Base-by-base conservation (phyloP, 2,888 invertebrate species). In the Hedychridium roseum region DNA sequence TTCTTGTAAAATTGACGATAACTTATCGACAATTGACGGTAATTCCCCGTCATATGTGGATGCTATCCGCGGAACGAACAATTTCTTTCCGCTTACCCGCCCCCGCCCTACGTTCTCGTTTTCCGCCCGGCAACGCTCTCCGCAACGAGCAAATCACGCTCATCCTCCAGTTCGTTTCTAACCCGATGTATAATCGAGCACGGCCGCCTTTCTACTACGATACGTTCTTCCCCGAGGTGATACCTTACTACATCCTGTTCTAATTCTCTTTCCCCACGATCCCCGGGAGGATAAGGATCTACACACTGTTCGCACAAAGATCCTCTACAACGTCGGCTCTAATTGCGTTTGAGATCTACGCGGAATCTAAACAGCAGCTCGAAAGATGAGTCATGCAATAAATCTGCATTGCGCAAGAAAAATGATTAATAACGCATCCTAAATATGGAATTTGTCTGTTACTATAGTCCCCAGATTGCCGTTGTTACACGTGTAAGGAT, bases 1-100 rank as follows among this genome's bases (percentile, higher is more conserved):
- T 65, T 68, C 68, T 70, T 71, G 64, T 64, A 66, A 72, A 71
- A 73, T 73, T 58, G 63, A 66, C 73, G 73, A 73, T 73, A 74
- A 71, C 64, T 74, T 68, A 73, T 70, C 70, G 70, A 54, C 66
- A 60, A 73, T 73, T 64, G 65, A 48, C 65, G 55, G 58, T 73
- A 69, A 70, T 70, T 64, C 52, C 52, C 57, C 52, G 35, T 57
- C 58, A 23, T 59, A 47, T 50, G 53, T 46, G 50, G 30, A 53
- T 35, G 53, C 37, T 48, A 34, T 38, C 41, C 44, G 20, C 12
- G 35, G 36, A 50, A 31, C 40, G n/a, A 50, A 42, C 57, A 54
- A 62, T 55, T 47, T 32, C 51, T 17, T 35, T 34, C 35, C 11
- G 1, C 15, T 20, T 21, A 14, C 31, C 21, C 20, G 32, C 5